These are phyloP conservation scores for Zelostemma sp. DNA, from an alignment of 1,140 invertebrate species.

Conservation along the genomic window DNA sequence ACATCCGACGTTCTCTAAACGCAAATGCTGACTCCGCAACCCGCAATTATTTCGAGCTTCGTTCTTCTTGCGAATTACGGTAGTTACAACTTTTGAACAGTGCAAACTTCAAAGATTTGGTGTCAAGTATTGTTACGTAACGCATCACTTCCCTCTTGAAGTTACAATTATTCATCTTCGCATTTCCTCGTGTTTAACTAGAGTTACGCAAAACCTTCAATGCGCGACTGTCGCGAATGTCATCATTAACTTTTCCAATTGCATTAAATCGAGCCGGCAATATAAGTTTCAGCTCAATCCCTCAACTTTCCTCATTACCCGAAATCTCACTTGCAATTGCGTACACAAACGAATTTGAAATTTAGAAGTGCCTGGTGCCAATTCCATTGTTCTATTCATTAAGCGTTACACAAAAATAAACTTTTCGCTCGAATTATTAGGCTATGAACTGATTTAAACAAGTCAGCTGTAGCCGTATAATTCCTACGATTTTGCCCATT, in stretches of 20 bases:
- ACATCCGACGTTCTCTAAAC: constrained; percentile 33
- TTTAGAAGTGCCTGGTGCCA: no score
- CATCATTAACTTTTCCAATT: constrained; percentile 32
- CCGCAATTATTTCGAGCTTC: constrained; percentile 11
- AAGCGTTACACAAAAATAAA: constrained; percentile 1
- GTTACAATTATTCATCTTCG: neutral
- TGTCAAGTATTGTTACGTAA: constrained; percentile 5
- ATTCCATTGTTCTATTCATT: neutral
- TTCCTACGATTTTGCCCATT: constrained; percentile 27
- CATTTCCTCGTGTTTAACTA: constrained; percentile 10
- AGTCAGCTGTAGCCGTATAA: constrained; percentile 1
- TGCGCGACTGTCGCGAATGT: constrained; percentile 23
- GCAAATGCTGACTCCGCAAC: constrained; percentile 13
- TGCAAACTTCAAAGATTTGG: constrained; percentile 12
- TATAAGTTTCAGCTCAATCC: constrained; percentile 12
- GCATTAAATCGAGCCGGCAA: constrained; percentile 19
- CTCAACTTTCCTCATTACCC: constrained; percentile 21
- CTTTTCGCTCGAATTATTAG: constrained; percentile 15
- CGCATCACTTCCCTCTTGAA: constrained; percentile 19
- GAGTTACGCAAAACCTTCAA: constrained; percentile 34
- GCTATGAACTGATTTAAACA: constrained; percentile 10
- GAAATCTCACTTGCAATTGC: no score
- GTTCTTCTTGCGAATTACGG: neutral
- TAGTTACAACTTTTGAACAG: neutral
- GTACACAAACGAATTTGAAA: no score